Base-by-base conservation (phyloP, 2,113 vertebrate genomes). In the Tylochromis polylepis region DNA sequence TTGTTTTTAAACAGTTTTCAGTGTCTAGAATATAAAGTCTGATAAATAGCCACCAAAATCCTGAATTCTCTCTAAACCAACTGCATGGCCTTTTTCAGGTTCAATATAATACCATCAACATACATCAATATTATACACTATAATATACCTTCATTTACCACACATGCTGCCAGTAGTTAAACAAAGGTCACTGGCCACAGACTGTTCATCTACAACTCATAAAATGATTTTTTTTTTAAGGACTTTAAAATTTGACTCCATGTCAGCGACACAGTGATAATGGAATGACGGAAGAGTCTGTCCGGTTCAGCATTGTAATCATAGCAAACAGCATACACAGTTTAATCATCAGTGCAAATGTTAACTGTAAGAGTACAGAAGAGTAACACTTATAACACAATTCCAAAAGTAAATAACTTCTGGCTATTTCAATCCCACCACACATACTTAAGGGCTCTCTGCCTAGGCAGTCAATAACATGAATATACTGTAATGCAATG, bases 291-390 rank as follows among this genome's bases (percentile, higher is more conserved):
- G 53, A 34, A 29, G 24, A 81, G 56, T 43, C 34, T 79, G 59
- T 60, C 56, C 2, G 3, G n/a, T 59, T 16, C 53, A 38, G 6
- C 18, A 18, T n/a, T 29, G 79, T 49, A n/a, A 29, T 53, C 29
- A 72, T 34, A 56, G 34, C 11, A 43, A 57, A 57, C 8, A 31
- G 53, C 88, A 70, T 18, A 27, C n/a, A 83, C 36, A 82, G 51
- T 85, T 79, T 58, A 88, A 46, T 38, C 56, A 77, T 87, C 53
- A 84, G 85, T 91, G 77, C 85, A 85, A 85, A 87, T 67, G 22
- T 18, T 51, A 55, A 78, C 58, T 14, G 22, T 9, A 72, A 55
- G 12, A 4, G 3, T 78, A 57, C 57, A 91, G 34, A 60, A 81
- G 80, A 82, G 79, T 8, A 57, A 82, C 22, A 80, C 75, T 41